Evolutionary conservation across 2,888 invertebrate genomes (phyloP).

Genomic region (Drosophila tanythrix): DNA sequence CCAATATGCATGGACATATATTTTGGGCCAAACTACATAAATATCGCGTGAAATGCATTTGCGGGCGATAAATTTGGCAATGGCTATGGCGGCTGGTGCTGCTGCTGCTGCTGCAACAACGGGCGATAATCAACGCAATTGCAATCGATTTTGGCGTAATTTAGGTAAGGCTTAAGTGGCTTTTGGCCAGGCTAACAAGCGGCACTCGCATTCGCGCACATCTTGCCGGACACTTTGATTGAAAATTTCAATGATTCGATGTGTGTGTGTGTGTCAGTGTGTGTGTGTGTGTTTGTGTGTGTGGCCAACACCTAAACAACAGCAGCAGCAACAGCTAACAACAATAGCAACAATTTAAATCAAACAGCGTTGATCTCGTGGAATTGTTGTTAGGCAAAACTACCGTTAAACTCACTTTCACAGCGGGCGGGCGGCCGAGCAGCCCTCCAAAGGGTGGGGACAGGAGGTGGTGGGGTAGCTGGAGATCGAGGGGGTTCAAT

Average conservation of each 20-base stretch:
- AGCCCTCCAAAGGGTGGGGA: neutral
- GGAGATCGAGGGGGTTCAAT: neutral
- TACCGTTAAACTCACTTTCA: constrained; percentile 83
- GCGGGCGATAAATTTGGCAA: constrained; percentile 77
- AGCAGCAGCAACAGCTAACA: constrained; percentile 36
- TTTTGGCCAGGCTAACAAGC: constrained; percentile 62
- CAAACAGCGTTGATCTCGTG: constrained; percentile 68
- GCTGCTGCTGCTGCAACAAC: constrained; percentile 45
- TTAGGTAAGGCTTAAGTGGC: constrained; percentile 77
- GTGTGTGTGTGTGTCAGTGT: constrained; percentile 5
- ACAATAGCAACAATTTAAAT: constrained; percentile 72
- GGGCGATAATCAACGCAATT: constrained; percentile 80
- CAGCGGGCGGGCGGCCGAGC: constrained; percentile 51
- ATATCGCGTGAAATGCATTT: constrained; percentile 80
- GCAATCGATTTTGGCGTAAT: constrained; percentile 80
- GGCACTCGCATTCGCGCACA: constrained; percentile 27
- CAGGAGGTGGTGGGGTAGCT: neutral
- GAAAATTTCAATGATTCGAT: constrained; percentile 39
- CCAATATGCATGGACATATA: constrained; percentile 44
- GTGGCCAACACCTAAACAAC: constrained; percentile 51
- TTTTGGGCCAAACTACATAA: constrained; percentile 74
- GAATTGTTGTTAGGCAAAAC: constrained; percentile 76
- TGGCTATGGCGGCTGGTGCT: constrained; percentile 23
- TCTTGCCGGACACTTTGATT: constrained; percentile 54
- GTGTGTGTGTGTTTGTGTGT: constrained; percentile 43